Evolutionary conservation across 2,113 vertebrate species (phyloP), one percentile per base, ranked within the genome.

Genomic region (Corynorhinus townsendii): DNA sequence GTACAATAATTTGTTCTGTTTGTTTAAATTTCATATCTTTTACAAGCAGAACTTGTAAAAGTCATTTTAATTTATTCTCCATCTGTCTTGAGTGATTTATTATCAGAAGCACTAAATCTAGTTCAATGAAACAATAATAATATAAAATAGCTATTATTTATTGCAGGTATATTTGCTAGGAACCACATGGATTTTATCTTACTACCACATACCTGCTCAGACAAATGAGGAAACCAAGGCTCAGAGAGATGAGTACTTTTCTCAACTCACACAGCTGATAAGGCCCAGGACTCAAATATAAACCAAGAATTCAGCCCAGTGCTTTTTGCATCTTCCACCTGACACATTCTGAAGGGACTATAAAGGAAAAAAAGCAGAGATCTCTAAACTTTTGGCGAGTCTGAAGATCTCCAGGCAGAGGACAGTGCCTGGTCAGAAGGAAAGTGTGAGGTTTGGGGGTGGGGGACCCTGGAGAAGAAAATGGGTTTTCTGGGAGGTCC

Each of bases 21-120:
- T 68, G 11, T 73, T 90, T 81, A 86, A 91, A 89, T 89, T 40
- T 80, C 71, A 8, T 75, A 40, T 38, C 30, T 88, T 83, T 95
- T 80, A 75, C 12, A 68, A 81, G 9, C 9, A 93, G 94, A 93
- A 81, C 10, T 77, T 79, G n/a, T 79, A 56, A 81, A 89, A 83
- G 11, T 66, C 28, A 75, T 33, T 90, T 85, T 92, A 35, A 64
- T 43, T 76, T 83, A 26, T 92, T 87, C 20, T 79, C 43, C n/a
- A 86, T 56, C 72, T 93, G 19, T 24, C 54, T 93, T 69, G 45
- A 75, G 40, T 66, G 33, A 19, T 59, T 91, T 91, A 89, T 80
- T 75, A 90, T 56, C 5, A 88, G 10, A 20, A 93, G 3, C 2
- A 26, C 54, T 73, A 62, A 76, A 79, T 35, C 24, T 69, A 54